These are phyloP conservation scores for Drosophila hamatofila DNA, from an alignment of 2,888 invertebrate genomes.

Conservation along the genomic window DNA sequence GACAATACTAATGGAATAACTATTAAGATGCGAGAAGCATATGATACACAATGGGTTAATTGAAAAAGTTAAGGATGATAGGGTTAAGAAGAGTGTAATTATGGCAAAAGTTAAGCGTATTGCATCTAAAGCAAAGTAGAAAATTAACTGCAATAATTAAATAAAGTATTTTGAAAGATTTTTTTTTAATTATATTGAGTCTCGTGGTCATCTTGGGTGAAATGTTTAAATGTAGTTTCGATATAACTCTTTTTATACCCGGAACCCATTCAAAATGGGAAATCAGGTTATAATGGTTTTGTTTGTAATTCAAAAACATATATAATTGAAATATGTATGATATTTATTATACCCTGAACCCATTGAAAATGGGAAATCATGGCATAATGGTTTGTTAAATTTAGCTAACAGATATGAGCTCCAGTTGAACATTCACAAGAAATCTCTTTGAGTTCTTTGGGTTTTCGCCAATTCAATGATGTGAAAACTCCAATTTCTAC, in stretches of 20 bases:
- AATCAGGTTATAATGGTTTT: no score
- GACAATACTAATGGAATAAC: conserved; percentile 53
- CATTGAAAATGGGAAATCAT: no score
- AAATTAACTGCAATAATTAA: background rate
- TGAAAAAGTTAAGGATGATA: background rate
- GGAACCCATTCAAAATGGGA: no score
- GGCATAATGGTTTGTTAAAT: no score
- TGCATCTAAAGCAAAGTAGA: background rate
- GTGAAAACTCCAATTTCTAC: background rate
- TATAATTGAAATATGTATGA: no score
- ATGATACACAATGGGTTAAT: background rate
- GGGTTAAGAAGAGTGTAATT: background rate
- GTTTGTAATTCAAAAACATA: no score
- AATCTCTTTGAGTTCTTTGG: background rate
- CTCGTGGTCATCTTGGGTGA: background rate
- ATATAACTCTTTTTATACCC: background rate
- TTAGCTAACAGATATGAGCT: background rate
- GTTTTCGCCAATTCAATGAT: background rate
- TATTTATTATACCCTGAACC: no score
- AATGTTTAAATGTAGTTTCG: background rate
- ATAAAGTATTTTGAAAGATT: background rate
- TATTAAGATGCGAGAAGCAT: background rate
- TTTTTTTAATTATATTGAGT: background rate
- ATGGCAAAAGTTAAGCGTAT: background rate
- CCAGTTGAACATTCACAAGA: background rate